Evolutionary conservation across 2,113 vertebrate genomes (phyloP).

Genomic region (Gnathonemus longibarbis): DNA sequence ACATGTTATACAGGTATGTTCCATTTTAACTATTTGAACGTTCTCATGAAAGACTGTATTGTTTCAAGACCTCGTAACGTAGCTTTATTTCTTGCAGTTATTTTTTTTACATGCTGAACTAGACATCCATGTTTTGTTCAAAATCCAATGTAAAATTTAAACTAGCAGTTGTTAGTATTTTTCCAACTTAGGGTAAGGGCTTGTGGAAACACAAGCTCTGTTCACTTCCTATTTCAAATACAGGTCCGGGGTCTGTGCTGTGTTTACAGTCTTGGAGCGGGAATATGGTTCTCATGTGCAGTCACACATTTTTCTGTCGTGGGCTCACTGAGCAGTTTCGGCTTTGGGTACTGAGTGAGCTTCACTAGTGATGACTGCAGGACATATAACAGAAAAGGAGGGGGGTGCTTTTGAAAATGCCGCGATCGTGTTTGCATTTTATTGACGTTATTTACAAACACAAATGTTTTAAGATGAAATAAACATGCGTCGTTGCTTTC

Average conservation of each 20-base stretch:
- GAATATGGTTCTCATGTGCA: background rate
- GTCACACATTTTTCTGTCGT: background rate
- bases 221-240: constrained; percentile 4
- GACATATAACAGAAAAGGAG: background rate
- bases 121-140: background rate
- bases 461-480: background rate
- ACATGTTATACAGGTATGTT: background rate
- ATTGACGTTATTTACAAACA: background rate
- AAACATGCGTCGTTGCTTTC: background rate
- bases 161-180: constrained; percentile 13
- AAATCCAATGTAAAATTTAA: constrained; percentile 6
- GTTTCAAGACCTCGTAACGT: background rate
- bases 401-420: background rate
- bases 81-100: background rate
- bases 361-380: background rate
- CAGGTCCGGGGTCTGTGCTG: background rate
- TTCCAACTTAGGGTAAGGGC: background rate
- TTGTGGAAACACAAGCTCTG: constrained; percentile 10
- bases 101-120: background rate
- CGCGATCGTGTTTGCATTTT: background rate
- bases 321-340: background rate
- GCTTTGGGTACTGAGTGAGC: background rate
- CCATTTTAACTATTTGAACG: background rate
- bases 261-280: background rate
- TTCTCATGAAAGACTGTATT: background rate